phyloP scores from a whole-genome alignment of 35 echinoderm and acorn worm species.

The Lytechinus pictus region DNA sequence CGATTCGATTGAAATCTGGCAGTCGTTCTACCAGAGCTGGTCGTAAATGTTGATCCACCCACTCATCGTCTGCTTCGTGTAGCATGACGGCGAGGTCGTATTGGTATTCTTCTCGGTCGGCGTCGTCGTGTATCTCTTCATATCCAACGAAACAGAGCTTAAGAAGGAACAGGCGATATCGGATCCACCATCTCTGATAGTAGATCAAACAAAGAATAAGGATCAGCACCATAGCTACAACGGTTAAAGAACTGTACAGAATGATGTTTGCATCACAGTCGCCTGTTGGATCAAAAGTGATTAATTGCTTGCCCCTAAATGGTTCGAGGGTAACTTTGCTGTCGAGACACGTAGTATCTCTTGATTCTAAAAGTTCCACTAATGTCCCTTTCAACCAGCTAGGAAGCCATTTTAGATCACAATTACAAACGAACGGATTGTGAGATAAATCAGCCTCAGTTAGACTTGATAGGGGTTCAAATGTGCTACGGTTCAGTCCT shows the following conservation, averaged over 20 bases:
- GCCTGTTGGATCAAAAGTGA: background rate
- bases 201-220: background rate
- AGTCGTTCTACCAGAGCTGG: background rate
- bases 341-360: background rate
- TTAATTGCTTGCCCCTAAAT: background rate
- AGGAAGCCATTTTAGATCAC: constrained; percentile 9
- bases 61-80: background rate
- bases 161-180: background rate
- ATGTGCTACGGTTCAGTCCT: background rate
- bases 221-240: background rate
- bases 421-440: background rate
- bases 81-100: constrained; percentile 4
- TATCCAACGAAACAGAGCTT: constrained; percentile 25
- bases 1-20: background rate
- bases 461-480: background rate
- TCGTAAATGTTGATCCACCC: background rate
- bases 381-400: background rate
- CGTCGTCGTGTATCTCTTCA: constrained; percentile 2
- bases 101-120: background rate
- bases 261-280: background rate
- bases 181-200: constrained; percentile 17
- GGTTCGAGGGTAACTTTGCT: background rate
- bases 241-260: background rate
- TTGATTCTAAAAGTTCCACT: background rate
- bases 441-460: background rate